Base-by-base conservation (phyloP, 2,888 invertebrate genomes). In the Erebia aethiops region DNA sequence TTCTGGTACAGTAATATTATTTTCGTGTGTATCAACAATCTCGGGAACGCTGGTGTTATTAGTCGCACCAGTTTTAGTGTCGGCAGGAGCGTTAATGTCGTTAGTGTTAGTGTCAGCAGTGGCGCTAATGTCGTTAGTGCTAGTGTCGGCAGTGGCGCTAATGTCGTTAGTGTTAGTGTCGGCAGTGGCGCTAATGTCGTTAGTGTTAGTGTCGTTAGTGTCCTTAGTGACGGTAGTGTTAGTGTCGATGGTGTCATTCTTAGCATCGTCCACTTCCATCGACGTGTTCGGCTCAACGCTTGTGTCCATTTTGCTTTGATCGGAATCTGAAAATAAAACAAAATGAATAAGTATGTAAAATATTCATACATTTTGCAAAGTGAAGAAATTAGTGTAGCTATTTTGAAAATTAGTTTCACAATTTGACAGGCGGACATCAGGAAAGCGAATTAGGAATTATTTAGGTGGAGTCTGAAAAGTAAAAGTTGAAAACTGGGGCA, bases 251-350 rank as follows among this genome's bases (percentile, higher is more conserved):
- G 58, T 14, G 5, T 71, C 66, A 18, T 66, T 58, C 46, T 51
- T 62, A 18, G 21, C 49, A 2, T 64, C 57, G 13, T 75, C 66
- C 7, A 35, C 58, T n/a, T 51, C 35, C 56, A 66, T 56, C 11
- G 66, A 21, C 1, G 52, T 16, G 18, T 70, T 71, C 41, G 67
- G 68, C 49, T 76, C 74, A 64, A 66, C 67, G 7, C 57, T 71
- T 54, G 80, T 80, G 11, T 84, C 81, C 74, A 80, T 75, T 78
- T 81, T 84, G 65, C 69, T 82, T 66, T 81, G 80, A n/a, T 82
- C 80, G 73, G 71, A 73, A 71, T 76, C 78, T 82, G 79, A 60
- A 77, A 78, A 18, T 26, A 26, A 43, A 43, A 16, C 4, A 41
- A 14, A 61, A 1, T 1, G 11, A 61, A 61, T 60, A 60, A 60